Percentiles rank a stretch among this genome's conserved stretches.
Conservation (phyloP, 2,113 vertebrate species). For the Malurus cyaneus region DNA sequence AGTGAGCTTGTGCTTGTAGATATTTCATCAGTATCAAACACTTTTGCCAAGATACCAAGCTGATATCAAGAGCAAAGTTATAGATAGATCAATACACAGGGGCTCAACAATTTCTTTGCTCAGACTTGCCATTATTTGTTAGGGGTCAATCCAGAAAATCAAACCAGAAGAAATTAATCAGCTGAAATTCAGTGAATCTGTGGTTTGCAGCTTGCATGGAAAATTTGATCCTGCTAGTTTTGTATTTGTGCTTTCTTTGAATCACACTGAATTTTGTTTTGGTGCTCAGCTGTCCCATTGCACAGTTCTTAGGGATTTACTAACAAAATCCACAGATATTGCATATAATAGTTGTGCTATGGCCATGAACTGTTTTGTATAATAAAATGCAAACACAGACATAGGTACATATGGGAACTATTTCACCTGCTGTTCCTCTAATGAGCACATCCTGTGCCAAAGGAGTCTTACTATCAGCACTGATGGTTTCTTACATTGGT, state of each 20-base stretch:
- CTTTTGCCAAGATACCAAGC: background rate
- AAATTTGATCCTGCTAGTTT: background rate
- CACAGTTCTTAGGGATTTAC: background rate
- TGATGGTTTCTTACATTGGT: accelerated
- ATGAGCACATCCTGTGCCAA: background rate
- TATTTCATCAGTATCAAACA: background rate
- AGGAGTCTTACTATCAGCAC: background rate
- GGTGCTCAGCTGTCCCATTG: background rate
- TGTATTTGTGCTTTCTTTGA: background rate
- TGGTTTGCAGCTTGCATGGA: background rate
- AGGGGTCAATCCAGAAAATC: background rate
- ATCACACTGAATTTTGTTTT: background rate
- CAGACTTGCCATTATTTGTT: background rate
- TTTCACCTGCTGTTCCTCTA: background rate
- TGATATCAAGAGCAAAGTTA: background rate
- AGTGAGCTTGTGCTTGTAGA: background rate
- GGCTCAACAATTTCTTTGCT: background rate
- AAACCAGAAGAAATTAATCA: background rate
- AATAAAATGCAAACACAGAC: background rate
- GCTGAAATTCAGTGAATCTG: background rate
- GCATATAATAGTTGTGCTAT: background rate
- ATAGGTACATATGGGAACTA: background rate
- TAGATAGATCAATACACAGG: background rate
- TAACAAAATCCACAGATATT: background rate
- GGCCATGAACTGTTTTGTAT: background rate